phyloP scores from a whole-genome alignment of 2,113 vertebrate species.

The Triplophysa siluroides region DNA sequence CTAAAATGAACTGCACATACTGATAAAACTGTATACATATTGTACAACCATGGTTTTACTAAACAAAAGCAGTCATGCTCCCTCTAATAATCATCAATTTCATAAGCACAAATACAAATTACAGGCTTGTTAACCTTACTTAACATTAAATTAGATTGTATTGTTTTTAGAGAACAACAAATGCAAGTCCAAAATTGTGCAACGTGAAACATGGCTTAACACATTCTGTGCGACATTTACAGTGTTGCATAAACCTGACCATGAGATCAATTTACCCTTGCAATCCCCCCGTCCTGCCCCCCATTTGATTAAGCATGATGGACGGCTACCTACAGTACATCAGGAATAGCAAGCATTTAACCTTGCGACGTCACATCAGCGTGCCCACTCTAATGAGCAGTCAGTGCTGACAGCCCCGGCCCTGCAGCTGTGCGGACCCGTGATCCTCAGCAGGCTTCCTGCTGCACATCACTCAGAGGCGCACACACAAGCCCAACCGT shows the following conservation, averaged over 20 bases:
- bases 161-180: neutral
- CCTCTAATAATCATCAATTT: neutral
- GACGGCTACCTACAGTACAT: constrained; percentile 31
- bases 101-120: neutral
- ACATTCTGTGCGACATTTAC: neutral
- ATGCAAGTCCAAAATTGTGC: neutral
- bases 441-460: neutral
- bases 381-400: constrained; percentile 41
- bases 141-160: neutral
- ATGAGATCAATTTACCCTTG: neutral
- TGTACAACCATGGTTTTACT: too few species aligned
- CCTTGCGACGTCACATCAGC: constrained; percentile 25
- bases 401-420: constrained; percentile 15
- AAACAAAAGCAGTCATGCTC: neutral
- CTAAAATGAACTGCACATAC: too few species aligned
- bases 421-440: constrained; percentile 12
- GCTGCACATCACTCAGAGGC: constrained; percentile 2
- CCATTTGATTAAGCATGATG: neutral
- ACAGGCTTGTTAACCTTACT: neutral
- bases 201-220: constrained; percentile 22
- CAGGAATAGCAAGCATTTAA: constrained; percentile 29
- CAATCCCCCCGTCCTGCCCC: neutral
- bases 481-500: constrained; percentile 7
- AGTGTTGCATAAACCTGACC: neutral
- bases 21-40: too few species aligned